Percentiles rank a stretch among this genome's conserved stretches.
phyloP scores from a whole-genome alignment of 2,888 invertebrate genomes.

The Aphidoletes aphidimyza region DNA sequence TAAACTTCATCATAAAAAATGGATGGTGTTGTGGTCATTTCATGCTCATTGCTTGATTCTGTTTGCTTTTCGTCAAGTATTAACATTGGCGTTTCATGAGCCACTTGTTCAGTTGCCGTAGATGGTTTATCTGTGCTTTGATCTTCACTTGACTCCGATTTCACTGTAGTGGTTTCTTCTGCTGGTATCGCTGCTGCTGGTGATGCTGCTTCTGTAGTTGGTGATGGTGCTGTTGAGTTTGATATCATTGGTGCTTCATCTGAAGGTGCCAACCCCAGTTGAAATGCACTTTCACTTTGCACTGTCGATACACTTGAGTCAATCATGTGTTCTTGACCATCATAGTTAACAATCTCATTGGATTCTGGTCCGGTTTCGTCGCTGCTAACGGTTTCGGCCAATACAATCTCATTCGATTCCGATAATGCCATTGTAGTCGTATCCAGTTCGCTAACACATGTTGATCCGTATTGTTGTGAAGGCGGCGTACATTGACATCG shows the following conservation, averaged over 20 bases:
- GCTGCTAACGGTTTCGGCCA: conserved; percentile 26
- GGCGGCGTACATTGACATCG: conserved; percentile 83
- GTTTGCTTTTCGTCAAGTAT: not conserved
- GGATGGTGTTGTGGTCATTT: not conserved
- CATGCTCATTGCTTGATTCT: not conserved
- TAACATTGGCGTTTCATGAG: not conserved
- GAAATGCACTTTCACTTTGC: not conserved
- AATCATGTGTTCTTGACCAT: conserved; percentile 56
- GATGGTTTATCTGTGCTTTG: not conserved
- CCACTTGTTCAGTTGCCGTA: not conserved
- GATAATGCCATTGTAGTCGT: conserved; percentile 60
- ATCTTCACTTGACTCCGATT: not conserved
- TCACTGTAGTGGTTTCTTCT: not conserved
- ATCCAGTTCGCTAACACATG: conserved; percentile 69
- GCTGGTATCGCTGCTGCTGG: not conserved
- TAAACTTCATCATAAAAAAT: conserved; percentile 25
- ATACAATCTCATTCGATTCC: conserved; percentile 56
- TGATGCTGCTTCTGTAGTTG: not conserved
- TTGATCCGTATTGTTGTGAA: conserved; percentile 73
- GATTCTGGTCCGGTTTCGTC: conserved; percentile 60
- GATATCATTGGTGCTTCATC: not conserved
- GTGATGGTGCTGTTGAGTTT: not conserved
- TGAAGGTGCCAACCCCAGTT: conserved; percentile 7
- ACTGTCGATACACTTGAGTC: not conserved
- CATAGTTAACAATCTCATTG: conserved; percentile 58